A percentile compares a stretch with the other conserved stretches of the same genome.
These are phyloP conservation scores for Megaustenia siamemsis DNA, from an alignment of 2,888 invertebrate genomes.

Conservation along the genomic window DNA sequence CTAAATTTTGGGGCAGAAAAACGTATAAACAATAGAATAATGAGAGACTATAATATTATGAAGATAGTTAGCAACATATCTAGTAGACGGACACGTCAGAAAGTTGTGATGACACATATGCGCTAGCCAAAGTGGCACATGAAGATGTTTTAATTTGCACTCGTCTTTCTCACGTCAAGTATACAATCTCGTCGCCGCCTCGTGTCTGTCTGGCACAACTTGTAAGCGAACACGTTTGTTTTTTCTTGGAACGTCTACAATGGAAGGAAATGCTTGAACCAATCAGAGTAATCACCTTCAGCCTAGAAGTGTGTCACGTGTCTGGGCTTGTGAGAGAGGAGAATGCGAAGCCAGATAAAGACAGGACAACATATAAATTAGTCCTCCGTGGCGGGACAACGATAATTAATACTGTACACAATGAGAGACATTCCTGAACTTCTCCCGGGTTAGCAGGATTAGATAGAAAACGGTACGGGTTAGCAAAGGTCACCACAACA, in stretches of 20 bases:
- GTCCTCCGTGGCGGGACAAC: not conserved
- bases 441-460: not conserved
- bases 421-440: conserved; percentile 3
- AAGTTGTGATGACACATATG: too few relatives aligned
- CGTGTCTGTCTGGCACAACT: not conserved
- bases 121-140: too few relatives aligned
- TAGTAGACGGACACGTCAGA: too few relatives aligned
- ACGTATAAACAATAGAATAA: too few relatives aligned
- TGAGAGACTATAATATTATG: too few relatives aligned
- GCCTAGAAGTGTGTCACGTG: conserved; percentile 1
- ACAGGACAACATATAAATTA: conserved; percentile 20
- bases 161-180: not conserved
- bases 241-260: not conserved
- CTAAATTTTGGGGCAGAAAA: too few relatives aligned
- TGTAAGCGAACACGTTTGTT: conserved; percentile 2
- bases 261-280: conserved; percentile 2
- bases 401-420: conserved; percentile 33
- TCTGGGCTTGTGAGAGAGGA: not conserved
- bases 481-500: too few relatives aligned
- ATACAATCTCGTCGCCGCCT: not conserved
- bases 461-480: too few relatives aligned
- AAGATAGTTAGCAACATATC: too few relatives aligned
- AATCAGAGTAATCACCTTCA: conserved; percentile 26
- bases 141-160: too few relatives aligned
- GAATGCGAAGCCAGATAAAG: not conserved